Evolutionary conservation across 2,888 invertebrate genomes (phyloP), one percentile per base, ranked within the genome.

Genomic region (Brachyptera risi): DNA sequence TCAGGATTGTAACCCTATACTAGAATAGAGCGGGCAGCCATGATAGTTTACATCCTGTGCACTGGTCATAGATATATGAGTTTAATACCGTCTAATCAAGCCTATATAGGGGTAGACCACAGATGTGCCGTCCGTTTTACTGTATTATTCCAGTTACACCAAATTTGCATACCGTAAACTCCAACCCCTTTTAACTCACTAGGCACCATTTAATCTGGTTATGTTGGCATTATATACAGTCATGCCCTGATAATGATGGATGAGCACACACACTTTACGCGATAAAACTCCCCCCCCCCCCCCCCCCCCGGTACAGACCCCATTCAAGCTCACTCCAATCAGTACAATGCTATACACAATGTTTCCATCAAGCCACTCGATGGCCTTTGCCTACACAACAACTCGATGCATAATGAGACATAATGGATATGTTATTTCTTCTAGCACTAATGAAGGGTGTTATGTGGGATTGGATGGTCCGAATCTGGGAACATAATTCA

Each of bases 121-220:
- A 54, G 54, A 54, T 54, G 54, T 54, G 54, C 23, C 54, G 35
- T 54, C 54, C 54, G 54, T 60, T 56, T 56, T 56, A 56, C 56
- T 60, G 56, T 60, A 44, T 60, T 60, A 27, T 42, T 17, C 60
- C 3, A 27, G n/a, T n/a, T n/a, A 59, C 27, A 37, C 54, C 50
- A 56, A 17, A 60, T 60, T 60, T 60, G 60, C 60, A 60, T 60
- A 56, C 47, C 31, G 35, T 60, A 44, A 42, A 35, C 44, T 54
- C 44, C 54, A 54, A 54, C 54, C 54, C 54, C 54, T 54, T 54
- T 37, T 54, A 54, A 54, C 54, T 17, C 54, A 37, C 54, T 54
- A 54, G 54, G 54, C 54, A 54, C 54, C 54, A 54, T 54, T 54
- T 54, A 54, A 54, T 54, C 54, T 35, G 23, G 54, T 54, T 54